Evolutionary conservation across 2,888 invertebrate species (phyloP).

Genomic region (Drosophila setosimentum): DNA sequence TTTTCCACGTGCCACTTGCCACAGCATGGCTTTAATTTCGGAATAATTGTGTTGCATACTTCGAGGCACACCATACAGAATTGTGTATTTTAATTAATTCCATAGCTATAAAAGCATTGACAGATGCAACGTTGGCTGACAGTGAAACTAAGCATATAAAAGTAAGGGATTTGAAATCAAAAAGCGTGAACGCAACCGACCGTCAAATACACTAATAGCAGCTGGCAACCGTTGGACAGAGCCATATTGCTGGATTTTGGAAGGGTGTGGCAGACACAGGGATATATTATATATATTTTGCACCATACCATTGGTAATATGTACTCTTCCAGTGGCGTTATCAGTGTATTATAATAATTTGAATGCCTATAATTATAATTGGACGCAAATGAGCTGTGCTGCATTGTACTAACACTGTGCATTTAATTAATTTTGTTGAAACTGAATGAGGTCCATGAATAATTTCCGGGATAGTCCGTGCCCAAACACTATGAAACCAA

Average conservation of each 20-base stretch:
- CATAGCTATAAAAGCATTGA: conserved; percentile 63
- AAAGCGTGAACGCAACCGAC: background rate
- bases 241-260: background rate
- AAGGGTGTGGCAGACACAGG: background rate
- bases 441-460: conserved; percentile 65
- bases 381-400: conserved; percentile 17
- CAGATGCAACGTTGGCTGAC: conserved; percentile 36
- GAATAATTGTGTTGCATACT: conserved; percentile 28
- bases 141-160: conserved; percentile 19
- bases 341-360: background rate
- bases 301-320: background rate
- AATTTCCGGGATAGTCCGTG: conserved; percentile 49
- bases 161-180: background rate
- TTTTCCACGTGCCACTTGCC: background rate
- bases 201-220: background rate
- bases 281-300: background rate
- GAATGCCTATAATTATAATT: conserved; percentile 48
- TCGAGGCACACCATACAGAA: conserved; percentile 19
- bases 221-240: background rate
- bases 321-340: background rate
- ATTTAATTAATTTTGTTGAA: conserved; percentile 77
- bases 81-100: conserved; percentile 23
- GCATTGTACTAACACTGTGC: conserved; percentile 36
- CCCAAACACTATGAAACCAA: conserved; percentile 12
- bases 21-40: conserved; percentile 1